Percentiles rank a stretch among this genome's conserved stretches.
Evolutionary conservation across 1,140 invertebrate species (phyloP).

Genomic region (Eurosta solidaginis): DNA sequence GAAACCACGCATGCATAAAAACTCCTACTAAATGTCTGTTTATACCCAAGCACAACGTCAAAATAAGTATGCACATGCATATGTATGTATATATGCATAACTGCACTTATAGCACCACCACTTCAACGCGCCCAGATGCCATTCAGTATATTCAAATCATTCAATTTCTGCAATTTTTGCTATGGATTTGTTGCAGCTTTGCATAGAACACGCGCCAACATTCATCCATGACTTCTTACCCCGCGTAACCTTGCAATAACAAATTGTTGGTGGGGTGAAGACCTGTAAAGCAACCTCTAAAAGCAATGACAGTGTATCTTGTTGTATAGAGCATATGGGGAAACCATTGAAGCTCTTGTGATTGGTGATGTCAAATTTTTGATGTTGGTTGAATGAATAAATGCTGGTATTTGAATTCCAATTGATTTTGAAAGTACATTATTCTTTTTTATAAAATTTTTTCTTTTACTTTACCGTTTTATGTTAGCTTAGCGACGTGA

Average conservation of each 20-base stretch:
- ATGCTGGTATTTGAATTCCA: background rate
- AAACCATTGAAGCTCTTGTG: background rate
- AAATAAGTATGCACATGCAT: background rate
- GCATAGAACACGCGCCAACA: background rate
- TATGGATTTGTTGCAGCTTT: background rate
- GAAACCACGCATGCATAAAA: background rate
- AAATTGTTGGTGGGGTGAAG: too few species aligned
- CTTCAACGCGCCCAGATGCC: too few species aligned
- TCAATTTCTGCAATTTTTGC: constrained; percentile 1
- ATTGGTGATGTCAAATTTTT: background rate
- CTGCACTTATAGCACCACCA: background rate
- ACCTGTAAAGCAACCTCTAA: too few species aligned
- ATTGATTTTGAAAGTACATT: background rate
- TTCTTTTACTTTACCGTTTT: background rate
- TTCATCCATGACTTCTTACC: background rate
- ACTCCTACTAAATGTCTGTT: background rate
- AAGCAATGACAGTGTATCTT: too few species aligned
- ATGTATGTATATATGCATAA: background rate
- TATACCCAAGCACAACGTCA: background rate
- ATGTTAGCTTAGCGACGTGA: background rate
- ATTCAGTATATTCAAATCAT: background rate
- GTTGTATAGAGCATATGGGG: background rate
- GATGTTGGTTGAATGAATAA: background rate
- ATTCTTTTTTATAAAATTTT: background rate
- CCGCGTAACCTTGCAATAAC: background rate